Evolutionary conservation across 2,113 vertebrate genomes (phyloP).

Genomic region (Maccullochella peelii): DNA sequence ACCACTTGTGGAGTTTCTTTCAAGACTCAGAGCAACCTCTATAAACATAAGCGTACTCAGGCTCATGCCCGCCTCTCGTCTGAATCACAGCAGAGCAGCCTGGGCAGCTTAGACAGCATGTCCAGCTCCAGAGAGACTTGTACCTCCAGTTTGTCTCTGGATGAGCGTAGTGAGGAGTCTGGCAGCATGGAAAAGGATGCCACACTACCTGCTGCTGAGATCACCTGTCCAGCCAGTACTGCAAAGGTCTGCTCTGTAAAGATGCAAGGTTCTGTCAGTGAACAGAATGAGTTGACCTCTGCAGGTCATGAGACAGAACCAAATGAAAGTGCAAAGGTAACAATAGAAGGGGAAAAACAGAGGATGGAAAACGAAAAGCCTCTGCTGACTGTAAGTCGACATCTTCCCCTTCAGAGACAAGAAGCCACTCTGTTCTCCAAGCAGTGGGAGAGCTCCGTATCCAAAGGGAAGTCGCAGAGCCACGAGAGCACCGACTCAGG

Average conservation of each 20-base stretch:
- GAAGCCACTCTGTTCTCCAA: constrained; percentile 87
- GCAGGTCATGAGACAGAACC: constrained; percentile 25
- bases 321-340: constrained; percentile 18
- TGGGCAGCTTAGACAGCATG: constrained; percentile 76
- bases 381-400: constrained; percentile 67
- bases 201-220: constrained; percentile 35
- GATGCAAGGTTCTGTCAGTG: constrained; percentile 22
- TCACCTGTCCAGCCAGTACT: constrained; percentile 4
- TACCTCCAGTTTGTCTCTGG: constrained; percentile 66
- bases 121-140: constrained; percentile 75
- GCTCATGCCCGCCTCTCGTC: constrained; percentile 89
- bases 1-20: constrained; percentile 93
- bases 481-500: constrained; percentile 97
- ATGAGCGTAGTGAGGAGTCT: constrained; percentile 58
- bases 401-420: constrained; percentile 86
- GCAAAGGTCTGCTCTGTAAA: constrained; percentile 6
- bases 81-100: constrained; percentile 84
- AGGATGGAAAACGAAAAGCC: constrained; percentile 68
- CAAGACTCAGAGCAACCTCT: constrained; percentile 98
- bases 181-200: constrained; percentile 58
- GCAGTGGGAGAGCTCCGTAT: constrained; percentile 82
- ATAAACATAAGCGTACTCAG: constrained; percentile 95
- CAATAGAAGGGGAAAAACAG: constrained; percentile 28
- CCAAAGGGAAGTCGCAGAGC: constrained; percentile 88
- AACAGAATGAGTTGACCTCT: constrained; percentile 51